Percentiles rank a stretch among this genome's conserved stretches.
Conservation (phyloP, 2,113 vertebrate genomes). For the Uria lomvia region DNA sequence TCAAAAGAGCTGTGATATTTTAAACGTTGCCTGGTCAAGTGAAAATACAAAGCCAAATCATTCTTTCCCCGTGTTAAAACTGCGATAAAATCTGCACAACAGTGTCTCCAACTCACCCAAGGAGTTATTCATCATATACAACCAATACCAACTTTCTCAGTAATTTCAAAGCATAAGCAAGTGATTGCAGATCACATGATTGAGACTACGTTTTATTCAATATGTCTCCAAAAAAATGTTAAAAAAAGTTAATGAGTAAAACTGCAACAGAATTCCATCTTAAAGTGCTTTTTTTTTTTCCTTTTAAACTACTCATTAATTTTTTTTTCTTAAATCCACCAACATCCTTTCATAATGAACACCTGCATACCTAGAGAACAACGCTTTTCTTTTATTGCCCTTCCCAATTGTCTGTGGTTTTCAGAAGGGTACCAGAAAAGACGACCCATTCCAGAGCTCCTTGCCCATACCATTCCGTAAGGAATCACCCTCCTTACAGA, state of each 20-base stretch:
- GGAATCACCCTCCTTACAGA: constrained; percentile 40
- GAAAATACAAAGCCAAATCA: constrained; percentile 51
- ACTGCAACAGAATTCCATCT: constrained; percentile 69
- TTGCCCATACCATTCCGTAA: constrained; percentile 27
- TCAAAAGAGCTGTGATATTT: constrained; percentile 18
- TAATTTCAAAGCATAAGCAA: constrained; percentile 66
- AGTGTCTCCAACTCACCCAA: constrained; percentile 37
- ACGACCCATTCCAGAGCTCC: constrained; percentile 44
- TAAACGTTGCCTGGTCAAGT: constrained; percentile 39
- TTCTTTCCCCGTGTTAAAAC: constrained; percentile 45
- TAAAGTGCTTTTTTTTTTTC: constrained; percentile 77
- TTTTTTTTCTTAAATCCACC: constrained; percentile 10
- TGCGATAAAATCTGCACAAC: constrained; percentile 40
- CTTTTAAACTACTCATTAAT: constrained; percentile 55
- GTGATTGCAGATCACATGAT: constrained; percentile 74
- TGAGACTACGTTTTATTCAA: constrained; percentile 79
- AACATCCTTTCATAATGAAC: constrained; percentile 30
- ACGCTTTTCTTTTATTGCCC: constrained; percentile 57
- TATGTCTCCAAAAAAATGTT: constrained; percentile 74
- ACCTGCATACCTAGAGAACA: constrained; percentile 38
- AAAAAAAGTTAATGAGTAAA: constrained; percentile 71
- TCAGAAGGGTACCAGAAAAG: constrained; percentile 49
- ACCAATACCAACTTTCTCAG: constrained; percentile 62
- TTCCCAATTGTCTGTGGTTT: constrained; percentile 42
- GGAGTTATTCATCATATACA: constrained; percentile 51